Conservation (phyloP, 2,113 vertebrate species). For the Girardinichthys multiradiatus region DNA sequence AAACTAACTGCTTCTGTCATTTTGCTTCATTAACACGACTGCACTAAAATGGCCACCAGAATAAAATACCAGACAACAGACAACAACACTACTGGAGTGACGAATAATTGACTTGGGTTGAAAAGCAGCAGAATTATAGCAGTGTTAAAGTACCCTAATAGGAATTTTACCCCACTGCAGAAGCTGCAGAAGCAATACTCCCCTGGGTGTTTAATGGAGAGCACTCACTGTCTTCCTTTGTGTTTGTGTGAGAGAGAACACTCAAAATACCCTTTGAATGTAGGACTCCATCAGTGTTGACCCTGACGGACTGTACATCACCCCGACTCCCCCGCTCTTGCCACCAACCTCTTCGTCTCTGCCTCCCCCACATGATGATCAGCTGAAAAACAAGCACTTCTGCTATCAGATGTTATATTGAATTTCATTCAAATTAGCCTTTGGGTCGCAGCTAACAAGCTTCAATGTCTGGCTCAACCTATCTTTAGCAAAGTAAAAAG, state of each 20-base stretch:
- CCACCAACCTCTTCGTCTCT: neutral
- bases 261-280: constrained; percentile 30
- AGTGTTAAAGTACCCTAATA: constrained; percentile 48
- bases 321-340: too few relatives aligned
- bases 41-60: neutral
- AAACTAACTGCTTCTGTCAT: neutral
- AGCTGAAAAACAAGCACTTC: neutral
- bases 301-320: constrained; percentile 7
- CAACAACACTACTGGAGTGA: constrained; percentile 21
- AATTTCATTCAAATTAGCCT: constrained; percentile 8
- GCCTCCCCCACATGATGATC: constrained; percentile 3
- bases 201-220: constrained; percentile 65
- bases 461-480: constrained; percentile 3
- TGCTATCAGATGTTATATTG: neutral
- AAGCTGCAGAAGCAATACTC: constrained; percentile 42
- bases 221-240: constrained; percentile 36
- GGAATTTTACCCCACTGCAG: constrained; percentile 27
- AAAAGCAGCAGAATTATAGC: constrained; percentile 55
- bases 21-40: neutral
- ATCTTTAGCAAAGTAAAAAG: neutral
- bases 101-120: constrained; percentile 56
- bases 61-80: constrained; percentile 36
- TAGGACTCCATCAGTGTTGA: constrained; percentile 37
- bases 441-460: neutral
- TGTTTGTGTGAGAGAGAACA: constrained; percentile 16